Base-by-base conservation (phyloP, 35 echinoderm and acorn worm species). In the Heliocidaris tuberculata region DNA sequence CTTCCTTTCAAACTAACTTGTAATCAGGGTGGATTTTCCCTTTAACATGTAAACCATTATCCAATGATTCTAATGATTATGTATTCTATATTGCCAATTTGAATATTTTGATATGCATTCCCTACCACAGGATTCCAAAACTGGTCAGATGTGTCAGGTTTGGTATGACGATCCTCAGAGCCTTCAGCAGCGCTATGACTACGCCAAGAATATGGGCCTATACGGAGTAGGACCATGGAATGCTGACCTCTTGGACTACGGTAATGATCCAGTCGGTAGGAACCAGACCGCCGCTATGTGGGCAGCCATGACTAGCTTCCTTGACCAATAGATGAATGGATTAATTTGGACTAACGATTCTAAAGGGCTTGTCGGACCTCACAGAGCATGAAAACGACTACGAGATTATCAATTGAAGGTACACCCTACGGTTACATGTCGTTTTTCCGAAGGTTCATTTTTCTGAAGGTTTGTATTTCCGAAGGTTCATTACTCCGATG, bases 151-250 rank as follows among this genome's bases (percentile, higher is more conserved):
- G 59, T 88, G 94, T 32, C 98, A 99, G 85, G 94, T 96, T 50
- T 99, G 98, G 98, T 99, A 97, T 49, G 98, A 99, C 85, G 95
- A 99, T 90, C 95, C 96, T 10, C 30, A 65, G 31, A 97, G 96
- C 85, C 95, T 99, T 8, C 95, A 95, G 32, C 92, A 92, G 24
- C 96, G 98, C 19, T 96, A 97, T 31, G 93, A 96, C 59, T 99
- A 96, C 32, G 98, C 98, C 47, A 97, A 95, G 31, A 48, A 50
- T 5, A 91, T 21, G 5, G 95, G 90, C 12, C 89, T 99, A 1
- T 49, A 56, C 1, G 98, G 98, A 31, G 98, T 99, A 9, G 98
- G 98, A 2, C 96, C 97, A 86, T 99, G 96, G 96, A 42, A 96
- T 32, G 95, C 65, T 4, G 98, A 99, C 89, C 88, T 92, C 30